Conservation (phyloP, 2,888 invertebrate genomes). For the Odontothrips loti region DNA sequence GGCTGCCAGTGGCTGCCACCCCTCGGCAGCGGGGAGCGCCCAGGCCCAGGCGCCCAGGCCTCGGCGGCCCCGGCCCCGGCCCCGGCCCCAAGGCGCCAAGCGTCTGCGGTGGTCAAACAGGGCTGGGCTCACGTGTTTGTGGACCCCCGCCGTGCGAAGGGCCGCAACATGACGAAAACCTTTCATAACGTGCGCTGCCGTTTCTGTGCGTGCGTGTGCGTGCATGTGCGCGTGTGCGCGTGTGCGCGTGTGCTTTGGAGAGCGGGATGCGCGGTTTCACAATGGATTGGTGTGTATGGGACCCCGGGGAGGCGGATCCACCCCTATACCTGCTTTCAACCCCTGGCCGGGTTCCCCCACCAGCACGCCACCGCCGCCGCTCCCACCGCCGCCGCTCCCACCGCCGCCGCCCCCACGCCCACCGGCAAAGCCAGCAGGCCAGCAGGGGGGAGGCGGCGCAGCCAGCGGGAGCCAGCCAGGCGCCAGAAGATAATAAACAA, state of each 20-base stretch:
- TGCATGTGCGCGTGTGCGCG: background rate
- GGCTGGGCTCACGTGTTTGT: background rate
- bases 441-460: too few species aligned
- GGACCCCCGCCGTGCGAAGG: background rate
- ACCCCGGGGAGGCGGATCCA: background rate
- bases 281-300: constrained; percentile 24
- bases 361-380: too few species aligned
- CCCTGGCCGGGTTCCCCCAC: background rate
- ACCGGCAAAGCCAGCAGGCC: too few species aligned
- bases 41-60: background rate
- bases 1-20: background rate
- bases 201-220: background rate
- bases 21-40: background rate
- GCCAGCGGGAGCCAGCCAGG: background rate
- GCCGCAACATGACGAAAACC: background rate
- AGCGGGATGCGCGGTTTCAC: constrained; percentile 12
- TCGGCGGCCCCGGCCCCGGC: background rate
- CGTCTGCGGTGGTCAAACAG: too few species aligned
- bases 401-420: too few species aligned
- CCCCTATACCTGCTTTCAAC: background rate
- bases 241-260: background rate
- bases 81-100: background rate
- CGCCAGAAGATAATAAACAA: background rate
- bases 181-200: background rate
- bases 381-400: too few species aligned